Base-by-base conservation (phyloP, 1,140 invertebrate species). In the Oryctes rhinoceros region DNA sequence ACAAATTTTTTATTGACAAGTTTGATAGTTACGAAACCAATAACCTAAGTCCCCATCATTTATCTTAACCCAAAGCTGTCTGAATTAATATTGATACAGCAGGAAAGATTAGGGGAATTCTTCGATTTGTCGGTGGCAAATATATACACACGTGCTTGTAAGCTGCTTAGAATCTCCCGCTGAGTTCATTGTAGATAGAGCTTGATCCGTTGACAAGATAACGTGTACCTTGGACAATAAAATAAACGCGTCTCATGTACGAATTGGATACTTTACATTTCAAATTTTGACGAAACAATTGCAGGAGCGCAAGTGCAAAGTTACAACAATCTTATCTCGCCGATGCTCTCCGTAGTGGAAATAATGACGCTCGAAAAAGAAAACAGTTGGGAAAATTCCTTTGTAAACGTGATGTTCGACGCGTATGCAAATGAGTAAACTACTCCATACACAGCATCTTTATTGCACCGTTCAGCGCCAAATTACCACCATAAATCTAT, bases 361-460 rank as follows among this genome's bases (percentile, higher is more conserved):
- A 67, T 67, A 67, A 67, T 67, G 65, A 24, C 30, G 65, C 18
- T 11, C 10, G 65, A 67, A 67, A 67, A 67, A 67, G 65, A 67
- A 35, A 67, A 67, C 20, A 67, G 65, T 67, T 67, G 65, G 65
- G 65, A 62, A 67, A 67, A 67, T 67, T 67, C 18, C 65, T 18
- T 67, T 67, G 65, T 67, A 67, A 24, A 67, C 65, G 7, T 67
- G 65, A 67, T 67, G 65, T 67, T 67, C 65, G 65, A 67, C 65
- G 65, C 65, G 65, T 67, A 67, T 67, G 65, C 65, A 67, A 67
- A 67, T 67, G 65, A 67, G 35, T 67, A 67, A 67, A 35, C 65
- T 67, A 67, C 65, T 20, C 65, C 65, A 67, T 67, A 67, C 13
- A 67, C 65, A 67, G 65, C 65, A 67, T 67, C 65, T 67, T 67